Evolutionary conservation across 2,113 vertebrate genomes (phyloP), one percentile per base, ranked within the genome.

Genomic region (Casuarius casuarius): DNA sequence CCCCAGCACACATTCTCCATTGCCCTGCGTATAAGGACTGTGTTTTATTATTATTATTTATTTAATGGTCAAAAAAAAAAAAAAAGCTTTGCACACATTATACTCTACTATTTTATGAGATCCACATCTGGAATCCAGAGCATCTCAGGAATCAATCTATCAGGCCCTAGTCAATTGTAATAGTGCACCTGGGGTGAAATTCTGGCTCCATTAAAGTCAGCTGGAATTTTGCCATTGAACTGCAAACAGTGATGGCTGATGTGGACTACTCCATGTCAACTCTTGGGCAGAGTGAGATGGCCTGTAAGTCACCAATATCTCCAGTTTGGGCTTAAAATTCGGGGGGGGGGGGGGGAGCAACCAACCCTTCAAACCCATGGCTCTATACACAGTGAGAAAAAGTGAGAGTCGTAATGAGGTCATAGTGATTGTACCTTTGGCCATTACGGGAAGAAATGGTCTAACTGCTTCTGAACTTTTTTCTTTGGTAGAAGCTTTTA

Each of bases 101-200:
- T 49, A 44, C 49, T 85, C 71, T 52, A 67, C 84, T 92, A 21
- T 92, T 97, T 95, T 97, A 96, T 81, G 94, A 97, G 91, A 88
- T 95, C 78, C 93, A 96, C 95, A 97, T 97, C 94, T 97, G 96
- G 96, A 97, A 97, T 97, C 96, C 96, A 97, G 95, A 97, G 92
- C 91, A 97, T 97, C 96, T 96, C 95, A 97, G 87, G 91, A 97
- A 97, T 97, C 91, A 97, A 96, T 97, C 96, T 97, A 86, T 96
- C 96, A 97, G 97, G 56, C 94, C 91, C 94, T 71, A 95, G 94
- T 95, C 94, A 95, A 96, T 95, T 94, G 93, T 96, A 96, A 97
- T 88, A 88, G 94, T 86, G 95, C 95, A 97, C 96, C 92, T 97
- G 97, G 97, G 96, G 93, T 94, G 91, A 97, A 96, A 95, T 93